These are phyloP conservation scores for Drosophila subsilvestris DNA, from an alignment of 2,888 invertebrate genomes.

Conservation along the genomic window DNA sequence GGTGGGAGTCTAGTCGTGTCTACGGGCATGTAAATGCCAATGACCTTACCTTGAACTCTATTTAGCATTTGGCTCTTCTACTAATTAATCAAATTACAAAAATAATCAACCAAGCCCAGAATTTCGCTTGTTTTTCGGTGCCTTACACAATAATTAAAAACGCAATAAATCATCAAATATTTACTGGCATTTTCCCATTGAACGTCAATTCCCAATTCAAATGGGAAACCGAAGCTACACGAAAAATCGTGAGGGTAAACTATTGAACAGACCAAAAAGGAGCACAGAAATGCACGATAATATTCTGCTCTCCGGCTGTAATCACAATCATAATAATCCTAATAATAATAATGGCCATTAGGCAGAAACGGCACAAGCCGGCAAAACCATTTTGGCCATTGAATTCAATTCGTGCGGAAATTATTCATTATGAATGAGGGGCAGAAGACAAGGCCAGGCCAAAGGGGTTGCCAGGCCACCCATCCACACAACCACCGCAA, in stretches of 20 bases:
- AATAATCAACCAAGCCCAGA: conserved; percentile 3
- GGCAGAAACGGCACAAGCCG: conserved; percentile 61
- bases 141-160: conserved; percentile 57
- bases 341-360: conserved; percentile 74
- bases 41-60: not conserved
- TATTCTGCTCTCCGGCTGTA: conserved; percentile 50
- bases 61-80: not conserved
- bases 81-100: conserved; percentile 35
- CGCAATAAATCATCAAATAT: conserved; percentile 67
- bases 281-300: conserved; percentile 29
- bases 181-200: conserved; percentile 37
- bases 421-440: conserved; percentile 74
- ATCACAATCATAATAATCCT: conserved; percentile 63
- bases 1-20: not conserved
- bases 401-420: conserved; percentile 74
- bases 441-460: conserved; percentile 24
- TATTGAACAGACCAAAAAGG: conserved; percentile 22
- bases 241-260: conserved; percentile 34
- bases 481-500: conserved; percentile 16
- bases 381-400: conserved; percentile 70
- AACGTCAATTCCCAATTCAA: conserved; percentile 35
- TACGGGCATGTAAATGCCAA: not conserved
- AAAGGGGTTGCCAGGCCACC: conserved; percentile 30
- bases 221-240: conserved; percentile 32
- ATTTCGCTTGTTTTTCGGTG: conserved; percentile 7